Base-by-base conservation (phyloP, 2,797 vertebrate genomes). In the Chloroceryle inda region DNA sequence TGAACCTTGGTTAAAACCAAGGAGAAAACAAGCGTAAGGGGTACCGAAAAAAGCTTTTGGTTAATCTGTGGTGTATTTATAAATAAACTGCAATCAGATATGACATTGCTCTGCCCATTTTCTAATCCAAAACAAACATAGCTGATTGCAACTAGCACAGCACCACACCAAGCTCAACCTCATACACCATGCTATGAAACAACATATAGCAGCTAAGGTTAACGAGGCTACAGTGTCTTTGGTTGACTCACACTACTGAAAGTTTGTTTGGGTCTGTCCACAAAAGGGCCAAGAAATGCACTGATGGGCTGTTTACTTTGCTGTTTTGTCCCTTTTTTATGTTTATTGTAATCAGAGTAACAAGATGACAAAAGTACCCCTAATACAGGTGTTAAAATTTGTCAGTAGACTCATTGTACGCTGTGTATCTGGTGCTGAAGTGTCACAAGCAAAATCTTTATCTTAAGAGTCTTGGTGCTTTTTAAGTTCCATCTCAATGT, bases 1-100 rank as follows among this genome's bases (percentile, higher is more conserved):
- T 31, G 40, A 93, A 69, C 22, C n/a, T 85, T 74, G 86, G 92
- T 95, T 92, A 95, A 96, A 95, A 97, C 85, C 93, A 84, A 94
- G 88, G 47, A 93, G 58, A 29, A 72, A 86, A 88, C 29, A 90
- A 85, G 42, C 18, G 0, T n/a, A 84, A 85, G 27, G 27, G 50
- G 24, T 55, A 86, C 20, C 88, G 71, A 78, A 96, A 91, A 79
- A 74, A 78, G 7, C 15, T 88, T 71, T 44, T 78, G 50, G 50
- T 84, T 86, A 53, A 13, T 78, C 38, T 86, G 67, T 50, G 83
- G 76, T 69, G 17, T 55, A 81, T 64, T 75, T 97, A 96, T 96
- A 95, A 96, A 95, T 94, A 96, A 89, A 77, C 40, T 55, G n/a
- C 69, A 50, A 89, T 93, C 94, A 95, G 92, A 95, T 85, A 91